phyloP scores from a whole-genome alignment of 2,113 vertebrate species.

The Leptosomus discolor region DNA sequence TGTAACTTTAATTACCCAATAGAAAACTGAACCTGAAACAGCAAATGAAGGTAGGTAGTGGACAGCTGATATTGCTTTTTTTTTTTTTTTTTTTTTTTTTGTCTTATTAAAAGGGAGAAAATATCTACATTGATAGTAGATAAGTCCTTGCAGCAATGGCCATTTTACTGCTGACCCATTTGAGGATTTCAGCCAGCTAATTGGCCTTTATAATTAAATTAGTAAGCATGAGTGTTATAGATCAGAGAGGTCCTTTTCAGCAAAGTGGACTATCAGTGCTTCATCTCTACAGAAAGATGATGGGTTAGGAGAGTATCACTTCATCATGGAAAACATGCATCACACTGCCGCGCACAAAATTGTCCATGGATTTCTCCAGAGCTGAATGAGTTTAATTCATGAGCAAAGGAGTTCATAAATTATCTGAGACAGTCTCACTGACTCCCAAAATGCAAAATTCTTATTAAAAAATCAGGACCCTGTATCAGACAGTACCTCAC shows the following conservation, averaged over 20 bases:
- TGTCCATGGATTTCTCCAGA: background rate
- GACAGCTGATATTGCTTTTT: background rate
- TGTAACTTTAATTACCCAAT: background rate
- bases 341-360: background rate
- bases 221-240: background rate
- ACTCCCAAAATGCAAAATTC: background rate
- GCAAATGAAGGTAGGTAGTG: background rate
- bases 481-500: background rate
- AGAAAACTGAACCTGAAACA: background rate
- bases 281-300: background rate
- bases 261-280: background rate
- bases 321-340: background rate
- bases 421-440: background rate
- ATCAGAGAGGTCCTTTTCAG: background rate
- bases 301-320: background rate
- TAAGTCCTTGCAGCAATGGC: background rate
- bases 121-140: background rate
- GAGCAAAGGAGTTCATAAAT: background rate
- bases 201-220: constrained; percentile 11
- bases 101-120: background rate
- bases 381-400: background rate
- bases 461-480: background rate
- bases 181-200: background rate
- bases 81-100: background rate
- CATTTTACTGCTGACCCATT: background rate